Evolutionary conservation across 2,797 vertebrate species (phyloP), one percentile per base, ranked within the genome.

Genomic region (Typhlichthys subterraneus): DNA sequence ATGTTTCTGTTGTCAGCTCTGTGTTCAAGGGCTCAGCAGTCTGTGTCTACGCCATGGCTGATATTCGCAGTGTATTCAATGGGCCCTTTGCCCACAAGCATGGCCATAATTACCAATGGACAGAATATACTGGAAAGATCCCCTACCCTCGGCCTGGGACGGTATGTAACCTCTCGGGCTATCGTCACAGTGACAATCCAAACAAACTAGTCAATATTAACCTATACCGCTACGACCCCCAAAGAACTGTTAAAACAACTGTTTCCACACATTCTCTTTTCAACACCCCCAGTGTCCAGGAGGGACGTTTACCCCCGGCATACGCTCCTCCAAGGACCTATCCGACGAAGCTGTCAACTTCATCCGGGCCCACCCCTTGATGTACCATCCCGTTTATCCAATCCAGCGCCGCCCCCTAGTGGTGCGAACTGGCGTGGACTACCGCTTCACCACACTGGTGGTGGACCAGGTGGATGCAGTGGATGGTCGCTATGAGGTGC

Each of bases 31-130:
- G 94, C 73, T 95, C 94, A 0, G 94, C 94, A 0, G 93, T 95
- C 67, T 95, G 94, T 53, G 91, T 94, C 3, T 95, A 94, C 85
- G 93, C 94, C 0, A 94, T 95, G 93, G 87, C 92, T n/a, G 94
- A 95, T 45, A 93, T 95, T 61, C 94, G 93, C 67, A 94, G 93
- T 0, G 94, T 94, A 71, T 95, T 95, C 82, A 95, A 95, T 1
- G 94, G 94, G 7, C 94, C 94, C 2, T 95, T 95, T 49, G 93
- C 94, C 64, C 94, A 95, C 83, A 95, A 94, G 69, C 93, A 95
- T 6, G 94, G 94, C 4, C 94, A 93, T 72, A 94, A 94, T 69
- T 95, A 94, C 82, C 94, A 95, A 33, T 95, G 94, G 94, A 93
- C 92, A 3, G 90, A 93, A 15, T 95, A 95, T 70, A 92, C 90